Base-by-base conservation (phyloP, 1,140 invertebrate genomes). In the Zaprionus camerounensis region DNA sequence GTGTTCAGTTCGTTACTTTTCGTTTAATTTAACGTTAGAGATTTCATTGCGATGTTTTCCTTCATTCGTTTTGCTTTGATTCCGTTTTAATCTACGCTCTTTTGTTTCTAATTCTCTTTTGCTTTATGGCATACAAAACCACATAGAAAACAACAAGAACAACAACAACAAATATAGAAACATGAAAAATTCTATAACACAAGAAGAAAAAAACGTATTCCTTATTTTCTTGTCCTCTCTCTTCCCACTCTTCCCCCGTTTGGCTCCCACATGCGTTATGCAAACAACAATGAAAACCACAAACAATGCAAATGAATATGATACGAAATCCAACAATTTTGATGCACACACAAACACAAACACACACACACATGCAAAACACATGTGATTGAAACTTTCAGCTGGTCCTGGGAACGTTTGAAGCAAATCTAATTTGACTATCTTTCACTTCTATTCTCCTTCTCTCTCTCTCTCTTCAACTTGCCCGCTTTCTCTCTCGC, bases 361-460 rank as follows among this genome's bases (percentile, higher is more conserved):
- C 53, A 34, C 36, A 80, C 41, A 34, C 61, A 71, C 69, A 65
- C 71, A 72, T 49, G 71, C 59, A 58, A 58, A 15, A 61, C 41
- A 68, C 57, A 49, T 53, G 9, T 76, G 57, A 72, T 71, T 72
- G 64, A 82, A 82, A 79, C 71, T 83, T 82, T 81, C 82, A 92
- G 91, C 71, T 91, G 90, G 91, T 92, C 83, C 73, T 92, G 91
- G 85, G 81, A 92, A 85, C 85, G 78, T 74, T 88, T 92, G 78
- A 92, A 92, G 76, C 80, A 88, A 92, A 92, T 92, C 92, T 92
- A 92, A 92, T 92, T 82, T 82, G 70, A 87, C 75, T 83, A 73
- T 80, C 76, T 91, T 78, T 91, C 77, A 91, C 79, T 73, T 82
- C 72, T 80, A 77, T 78, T 82, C 71, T 84, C 41, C 71, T 78